Evolutionary conservation across 2,888 invertebrate genomes (phyloP).

Genomic region (Drosophila seclusa): DNA sequence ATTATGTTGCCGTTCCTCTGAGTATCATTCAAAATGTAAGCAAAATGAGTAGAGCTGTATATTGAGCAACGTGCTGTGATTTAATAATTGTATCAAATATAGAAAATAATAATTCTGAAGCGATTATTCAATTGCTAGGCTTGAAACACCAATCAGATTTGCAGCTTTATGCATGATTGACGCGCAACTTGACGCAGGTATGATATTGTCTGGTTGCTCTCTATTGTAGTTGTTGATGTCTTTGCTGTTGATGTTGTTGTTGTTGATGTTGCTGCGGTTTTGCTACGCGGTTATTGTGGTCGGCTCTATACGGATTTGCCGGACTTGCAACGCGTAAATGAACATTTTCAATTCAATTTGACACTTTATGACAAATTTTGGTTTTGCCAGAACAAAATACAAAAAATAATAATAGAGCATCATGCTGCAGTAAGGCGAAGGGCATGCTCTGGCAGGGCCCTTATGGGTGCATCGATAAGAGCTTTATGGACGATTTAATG

Average conservation of each 20-base stretch:
- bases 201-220: slow-evolving; percentile 26
- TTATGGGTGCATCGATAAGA: slow-evolving; percentile 41
- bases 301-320: slow-evolving; percentile 51
- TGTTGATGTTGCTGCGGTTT: slow-evolving; percentile 41
- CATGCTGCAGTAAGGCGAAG: background rate
- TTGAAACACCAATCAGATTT: slow-evolving; percentile 33
- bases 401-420: slow-evolving; percentile 3
- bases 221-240: slow-evolving; percentile 8
- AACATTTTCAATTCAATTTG: slow-evolving; percentile 79
- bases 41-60: background rate
- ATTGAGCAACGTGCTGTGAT: background rate
- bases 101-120: background rate
- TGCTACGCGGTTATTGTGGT: slow-evolving; percentile 69
- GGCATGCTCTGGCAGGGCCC: background rate
- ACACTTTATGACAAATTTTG: slow-evolving; percentile 79
- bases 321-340: slow-evolving; percentile 74
- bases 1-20: background rate
- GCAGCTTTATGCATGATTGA: slow-evolving; percentile 47
- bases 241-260: slow-evolving; percentile 26
- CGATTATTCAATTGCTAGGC: slow-evolving; percentile 15
- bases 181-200: slow-evolving; percentile 42
- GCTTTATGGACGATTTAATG: slow-evolving; percentile 64
- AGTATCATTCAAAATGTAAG: background rate
- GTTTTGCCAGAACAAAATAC: slow-evolving; percentile 43
- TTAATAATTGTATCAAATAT: background rate